Base-by-base conservation (phyloP, 2,797 vertebrate genomes). In the Neomorphus geoffroyi region DNA sequence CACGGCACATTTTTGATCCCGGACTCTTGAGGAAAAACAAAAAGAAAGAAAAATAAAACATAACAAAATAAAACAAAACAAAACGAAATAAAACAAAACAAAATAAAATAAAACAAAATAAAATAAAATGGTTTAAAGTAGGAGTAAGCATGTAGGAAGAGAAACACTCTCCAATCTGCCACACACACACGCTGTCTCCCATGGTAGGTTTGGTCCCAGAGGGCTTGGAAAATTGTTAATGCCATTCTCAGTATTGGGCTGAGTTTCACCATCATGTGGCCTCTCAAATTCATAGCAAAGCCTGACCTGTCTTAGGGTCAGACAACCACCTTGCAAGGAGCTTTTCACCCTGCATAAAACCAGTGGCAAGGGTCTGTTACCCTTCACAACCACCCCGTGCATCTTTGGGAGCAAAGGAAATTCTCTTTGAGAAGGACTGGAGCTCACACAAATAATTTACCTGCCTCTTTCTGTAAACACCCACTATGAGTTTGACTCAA, bases 1-100 rank as follows among this genome's bases (percentile, higher is more conserved):
- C 11, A 51, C 80, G 88, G 77, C 39, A 91, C 72, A 60, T 92
- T 95, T 95, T 79, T 94, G 73, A 96, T 85, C 35, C 64, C 58
- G 17, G 35, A 70, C 2, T 3, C 58, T 57, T 43, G 50, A 61
- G 48, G 64, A 27, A 93, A 27, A 14, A 6, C 19, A 19, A 14
- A 13, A 6, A 19, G 17, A 14, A 17, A 51, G 57, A 51, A 67
- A 26, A 71, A 7, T 18, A 71, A 54, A 72, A 93, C 27, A 13
- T 5, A 19, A 19, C 14, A 17, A 51, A 60, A 51, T 65, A 27
- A 71, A 7, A 19, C 69, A 57, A 72, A 93, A 27, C 11, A 6
- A 19, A 19, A 18, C n/a, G n/a, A 51, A 60, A 51, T 65, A 27
- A 71, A 7, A 19, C 69, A 57, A 72, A 93, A 27, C 11, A 6